Base-by-base conservation (phyloP, 37 sponge, comb jelly and placozoan species). In the Cladorhizidae sp. region DNA sequence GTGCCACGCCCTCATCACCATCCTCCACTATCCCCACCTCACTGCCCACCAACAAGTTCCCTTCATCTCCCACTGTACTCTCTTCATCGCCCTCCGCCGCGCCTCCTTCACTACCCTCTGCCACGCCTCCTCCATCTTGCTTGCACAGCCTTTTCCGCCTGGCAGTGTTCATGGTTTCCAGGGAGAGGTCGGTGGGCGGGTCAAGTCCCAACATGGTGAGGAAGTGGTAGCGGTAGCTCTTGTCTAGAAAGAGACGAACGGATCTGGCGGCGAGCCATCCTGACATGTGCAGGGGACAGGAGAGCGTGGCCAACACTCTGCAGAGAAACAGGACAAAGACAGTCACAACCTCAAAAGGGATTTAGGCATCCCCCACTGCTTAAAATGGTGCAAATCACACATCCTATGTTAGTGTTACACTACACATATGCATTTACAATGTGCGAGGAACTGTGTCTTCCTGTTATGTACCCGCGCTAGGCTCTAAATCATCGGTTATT, bases 261-360 rank as follows among this genome's bases (percentile, higher is more conserved):
- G 91, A 89, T 72, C 73, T 80, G 49, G 72, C 81, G 39, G 95
- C 95, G 50, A 82, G 36, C 95, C 95, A 94, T 1, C 88, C 87
- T 5, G 89, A 88, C 63, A 92, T 81, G 54, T 75, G 31, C 15
- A 88, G 84, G 0, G 89, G 89, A 59, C 73, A 81, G 33, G 55
- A 57, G n/a, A n/a, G n/a, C n/a, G n/a, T n/a, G n/a, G n/a, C n/a
- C n/a, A n/a, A n/a, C n/a, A n/a, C n/a, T n/a, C n/a, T n/a, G n/a
- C n/a, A n/a, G n/a, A n/a, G n/a, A n/a, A n/a, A n/a, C n/a, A n/a
- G n/a, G n/a, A n/a, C n/a, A n/a, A n/a, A n/a, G n/a, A n/a, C n/a
- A n/a, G n/a, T n/a, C n/a, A n/a, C n/a, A n/a, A n/a, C n/a, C n/a
- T n/a, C n/a, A n/a, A n/a, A n/a, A n/a, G n/a, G n/a, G n/a, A n/a